Base-by-base conservation (phyloP, 1,140 invertebrate species). In the Pectinophora gossypiella region DNA sequence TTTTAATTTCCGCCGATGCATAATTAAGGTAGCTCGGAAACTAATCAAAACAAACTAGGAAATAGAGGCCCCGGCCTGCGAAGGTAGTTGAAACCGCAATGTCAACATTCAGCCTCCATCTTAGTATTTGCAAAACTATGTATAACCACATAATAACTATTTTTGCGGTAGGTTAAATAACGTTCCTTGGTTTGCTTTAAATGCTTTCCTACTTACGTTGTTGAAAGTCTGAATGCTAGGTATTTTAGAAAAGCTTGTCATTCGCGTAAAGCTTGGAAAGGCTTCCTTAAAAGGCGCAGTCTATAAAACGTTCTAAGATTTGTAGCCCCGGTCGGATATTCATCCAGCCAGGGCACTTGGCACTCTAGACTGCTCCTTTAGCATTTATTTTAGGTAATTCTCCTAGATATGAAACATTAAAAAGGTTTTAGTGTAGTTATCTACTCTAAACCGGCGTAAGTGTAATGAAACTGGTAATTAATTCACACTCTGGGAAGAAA, bases 111-210 rank as follows among this genome's bases (percentile, higher is more conserved):
- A 20, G 7, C 42, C 42, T 44, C 36, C 19, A 44, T 20, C 19
- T 9, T 44, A 44, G 42, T 12, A 44, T 19, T 44, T 44, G 36
- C 36, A 16, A 48, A 48, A 48, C 46, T 36, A 48, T 19, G 16
- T 13, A 48, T 15, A 40, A 50, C 48, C 48, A 12, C 48, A 50
- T 50, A 50, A 50, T 50, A 19, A 40, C 35, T 20, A 22, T 40
- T 40, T 50, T 50, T 40, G 35, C 36, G 35, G 36, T 50, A 21
- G 19, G 20, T 15, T 38, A 40, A 50, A n/a, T 42, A 42, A 50
- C 48, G 35, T 42, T 45, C 19, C 27, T 40, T 40, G 36, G 36
- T 18, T 40, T 40, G 36, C 36, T 18, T 15, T 40, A 40, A 18
- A 40, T 40, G 36, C 36, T 40, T 40, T 40, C 15, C 36, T 40